Conservation (phyloP, 2,113 vertebrate genomes). For the Daubentonia madagascariensis region DNA sequence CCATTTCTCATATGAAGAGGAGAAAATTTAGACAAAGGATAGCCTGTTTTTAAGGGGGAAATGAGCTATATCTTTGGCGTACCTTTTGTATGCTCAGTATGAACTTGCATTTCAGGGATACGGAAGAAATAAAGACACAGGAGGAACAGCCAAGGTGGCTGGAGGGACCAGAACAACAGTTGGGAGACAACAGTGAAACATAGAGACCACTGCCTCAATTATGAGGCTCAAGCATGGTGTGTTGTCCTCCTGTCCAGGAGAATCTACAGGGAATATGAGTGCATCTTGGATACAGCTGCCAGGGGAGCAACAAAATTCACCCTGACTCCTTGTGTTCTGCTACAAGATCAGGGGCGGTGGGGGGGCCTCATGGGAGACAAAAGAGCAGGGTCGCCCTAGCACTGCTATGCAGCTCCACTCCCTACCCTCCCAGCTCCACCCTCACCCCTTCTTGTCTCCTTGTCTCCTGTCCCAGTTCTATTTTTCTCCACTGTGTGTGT, state of each 20-base stretch:
- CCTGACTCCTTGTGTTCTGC: neutral
- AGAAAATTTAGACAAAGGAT: slow-evolving; percentile 9
- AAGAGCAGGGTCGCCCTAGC: neutral
- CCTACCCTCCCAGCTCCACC: neutral
- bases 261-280: neutral
- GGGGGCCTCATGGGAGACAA: neutral
- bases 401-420: neutral
- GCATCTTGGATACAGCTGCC: neutral
- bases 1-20: slow-evolving; percentile 1
- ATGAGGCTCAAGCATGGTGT: neutral
- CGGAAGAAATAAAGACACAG: neutral
- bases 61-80: neutral
- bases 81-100: neutral
- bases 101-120: neutral
- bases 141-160: neutral
- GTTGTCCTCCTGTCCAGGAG: neutral
- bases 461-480: neutral
- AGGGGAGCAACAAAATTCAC: neutral
- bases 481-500: neutral
- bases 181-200: neutral
- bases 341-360: neutral
- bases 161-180: neutral
- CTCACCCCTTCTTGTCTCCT: neutral
- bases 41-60: slow-evolving; percentile 13
- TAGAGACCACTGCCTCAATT: neutral